Base-by-base conservation (phyloP, 1,140 invertebrate genomes). In the Pissodes strobi region DNA sequence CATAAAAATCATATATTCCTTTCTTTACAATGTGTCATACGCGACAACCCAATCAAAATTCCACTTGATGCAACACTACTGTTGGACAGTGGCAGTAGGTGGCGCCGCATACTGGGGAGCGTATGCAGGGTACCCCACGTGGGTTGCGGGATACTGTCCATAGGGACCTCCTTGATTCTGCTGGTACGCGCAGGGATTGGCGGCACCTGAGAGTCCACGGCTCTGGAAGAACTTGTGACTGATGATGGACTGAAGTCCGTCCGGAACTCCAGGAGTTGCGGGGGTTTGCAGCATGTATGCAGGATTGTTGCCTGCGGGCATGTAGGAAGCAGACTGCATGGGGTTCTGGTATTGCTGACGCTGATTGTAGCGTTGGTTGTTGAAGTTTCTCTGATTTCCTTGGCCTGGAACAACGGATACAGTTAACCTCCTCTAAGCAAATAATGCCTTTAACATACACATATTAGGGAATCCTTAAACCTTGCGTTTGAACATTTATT, bases 171-270 rank as follows among this genome's bases (percentile, higher is more conserved):
- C 77, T 61, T 82, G 83, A 46, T 80, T 81, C 41, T 83, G 83
- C 57, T 85, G 84, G 58, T 84, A 85, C 13, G 84, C 84, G 67
- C 84, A 85, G 1, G 83, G 81, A 43, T 83, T 84, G 9, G 81
- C 77, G 0, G 81, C 76, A 52, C 77, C 78, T 0, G 83, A 81
- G 4, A 84, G 78, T 51, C 83, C 80, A 52, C 83, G 77, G 57
- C 78, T 82, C 69, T 86, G 84, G 81, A 85, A 86, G 78, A 85
- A 86, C 67, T 86, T 86, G 75, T 82, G 84, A 72, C 82, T 85
- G 43, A 86, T 81, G 25, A 86, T 76, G 13, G 80, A 82, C 51
- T 85, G 84, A 34, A 86, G 82, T n/a, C 80, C 75, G 59, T 80
- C 81, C 0, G 82, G 76, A 9, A 72, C 71, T 2, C 78, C 79